phyloP scores from a whole-genome alignment of 2,888 invertebrate genomes.

The Artemia sinica region DNA sequence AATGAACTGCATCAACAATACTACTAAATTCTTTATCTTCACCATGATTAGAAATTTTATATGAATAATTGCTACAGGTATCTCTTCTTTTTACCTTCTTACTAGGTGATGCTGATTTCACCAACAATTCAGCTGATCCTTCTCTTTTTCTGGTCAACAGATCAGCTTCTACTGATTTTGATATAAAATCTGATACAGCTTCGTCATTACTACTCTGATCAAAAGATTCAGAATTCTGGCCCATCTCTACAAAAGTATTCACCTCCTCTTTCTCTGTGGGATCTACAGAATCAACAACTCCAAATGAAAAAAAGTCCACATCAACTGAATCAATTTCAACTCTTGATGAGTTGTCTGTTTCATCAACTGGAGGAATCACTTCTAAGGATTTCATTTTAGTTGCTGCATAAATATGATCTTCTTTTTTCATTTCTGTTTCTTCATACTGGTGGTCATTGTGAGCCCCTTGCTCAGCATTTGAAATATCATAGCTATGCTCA shows the following conservation, averaged over 20 bases:
- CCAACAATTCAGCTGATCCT: neutral
- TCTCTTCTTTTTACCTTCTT: neutral
- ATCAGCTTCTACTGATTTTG: too few relatives aligned
- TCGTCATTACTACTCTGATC: neutral
- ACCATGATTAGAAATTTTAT: neutral
- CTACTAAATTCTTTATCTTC: neutral
- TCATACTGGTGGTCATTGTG: constrained; percentile 13
- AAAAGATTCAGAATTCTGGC: neutral
- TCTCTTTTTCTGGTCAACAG: neutral
- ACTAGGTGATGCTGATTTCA: neutral
- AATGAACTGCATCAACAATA: neutral
- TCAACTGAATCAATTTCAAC: constrained; percentile 1
- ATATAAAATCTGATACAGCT: too few relatives aligned
- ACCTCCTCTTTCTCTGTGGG: neutral
- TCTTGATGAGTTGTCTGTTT: neutral
- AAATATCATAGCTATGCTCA: constrained; percentile 9
- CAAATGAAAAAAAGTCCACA: neutral
- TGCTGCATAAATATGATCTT: constrained; percentile 7
- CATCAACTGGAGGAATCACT: neutral
- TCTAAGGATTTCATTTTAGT: neutral
- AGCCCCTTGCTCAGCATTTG: neutral
- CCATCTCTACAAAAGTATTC: neutral
- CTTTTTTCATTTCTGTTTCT: neutral
- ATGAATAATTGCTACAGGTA: neutral
- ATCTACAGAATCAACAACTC: neutral